phyloP scores from a whole-genome alignment of 2,113 vertebrate genomes.

The Rhynchomys soricoides region DNA sequence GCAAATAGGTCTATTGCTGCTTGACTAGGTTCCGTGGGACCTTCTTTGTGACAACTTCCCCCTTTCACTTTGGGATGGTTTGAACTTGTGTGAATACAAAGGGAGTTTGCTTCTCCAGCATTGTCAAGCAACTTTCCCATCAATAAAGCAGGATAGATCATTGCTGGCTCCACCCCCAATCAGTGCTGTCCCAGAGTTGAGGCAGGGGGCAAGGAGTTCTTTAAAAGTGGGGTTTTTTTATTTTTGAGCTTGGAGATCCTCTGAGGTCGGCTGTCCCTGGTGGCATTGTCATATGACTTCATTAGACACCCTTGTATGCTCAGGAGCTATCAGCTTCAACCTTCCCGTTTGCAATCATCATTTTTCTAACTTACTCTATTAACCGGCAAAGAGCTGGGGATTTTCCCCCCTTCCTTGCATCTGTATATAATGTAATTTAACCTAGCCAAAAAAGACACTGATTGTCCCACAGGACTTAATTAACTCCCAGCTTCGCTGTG shows the following conservation, averaged over 20 bases:
- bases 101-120: background rate
- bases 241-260: conserved; percentile 56
- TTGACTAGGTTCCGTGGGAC: background rate
- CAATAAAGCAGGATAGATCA: background rate
- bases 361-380: conserved; percentile 80
- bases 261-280: conserved; percentile 24
- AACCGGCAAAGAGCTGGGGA: conserved; percentile 76
- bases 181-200: conserved; percentile 50
- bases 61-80: background rate
- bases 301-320: conserved; percentile 69
- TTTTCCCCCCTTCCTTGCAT: conserved; percentile 75
- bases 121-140: background rate
- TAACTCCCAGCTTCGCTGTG: conserved; percentile 83
- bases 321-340: conserved; percentile 71
- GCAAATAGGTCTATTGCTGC: no score
- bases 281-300: conserved; percentile 72
- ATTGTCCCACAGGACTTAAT: conserved; percentile 91
- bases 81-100: background rate
- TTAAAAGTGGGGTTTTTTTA: background rate
- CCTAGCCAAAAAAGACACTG: conserved; percentile 75
- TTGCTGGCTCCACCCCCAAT: background rate
- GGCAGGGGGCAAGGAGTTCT: conserved; percentile 53
- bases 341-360: conserved; percentile 78
- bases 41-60: background rate
- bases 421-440: conserved; percentile 84